These are phyloP conservation scores for Mesochorus sp. DNA, from an alignment of 2,888 invertebrate species.

Conservation along the genomic window DNA sequence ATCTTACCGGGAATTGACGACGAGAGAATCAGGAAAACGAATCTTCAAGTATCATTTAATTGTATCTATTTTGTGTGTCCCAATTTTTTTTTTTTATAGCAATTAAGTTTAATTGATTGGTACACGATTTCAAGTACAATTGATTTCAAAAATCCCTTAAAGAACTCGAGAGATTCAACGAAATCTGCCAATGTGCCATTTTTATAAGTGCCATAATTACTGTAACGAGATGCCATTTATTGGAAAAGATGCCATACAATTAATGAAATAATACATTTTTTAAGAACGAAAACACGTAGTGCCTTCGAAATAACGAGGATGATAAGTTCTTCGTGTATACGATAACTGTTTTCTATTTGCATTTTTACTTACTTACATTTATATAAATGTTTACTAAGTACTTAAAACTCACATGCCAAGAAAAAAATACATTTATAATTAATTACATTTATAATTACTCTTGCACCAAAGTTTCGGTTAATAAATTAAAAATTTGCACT, in stretches of 20 bases:
- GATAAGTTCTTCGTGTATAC: neutral
- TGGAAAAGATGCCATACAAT: neutral
- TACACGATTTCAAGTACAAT: neutral
- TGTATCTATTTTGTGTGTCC: too few species aligned
- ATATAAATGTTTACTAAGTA: constrained; percentile 17
- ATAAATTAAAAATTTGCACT: constrained; percentile 26
- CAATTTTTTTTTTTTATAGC: too few species aligned
- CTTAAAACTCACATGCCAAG: constrained; percentile 35
- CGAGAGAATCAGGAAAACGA: neutral
- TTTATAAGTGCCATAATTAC: constrained; percentile 56
- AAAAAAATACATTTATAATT: neutral
- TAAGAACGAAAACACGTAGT: constrained; percentile 31
- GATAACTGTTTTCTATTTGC: neutral
- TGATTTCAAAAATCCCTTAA: too few species aligned
- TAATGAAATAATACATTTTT: neutral
- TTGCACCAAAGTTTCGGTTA: neutral
- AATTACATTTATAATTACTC: too few species aligned
- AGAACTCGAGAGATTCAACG: neutral
- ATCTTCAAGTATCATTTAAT: neutral
- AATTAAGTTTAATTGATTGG: too few species aligned
- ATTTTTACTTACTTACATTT: neutral
- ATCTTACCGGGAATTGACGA: neutral
- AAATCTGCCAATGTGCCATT: neutral
- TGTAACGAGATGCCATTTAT: neutral
- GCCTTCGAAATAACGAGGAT: constrained; percentile 36